phyloP scores from a whole-genome alignment of 2,888 invertebrate genomes.

The Caprella mutica region DNA sequence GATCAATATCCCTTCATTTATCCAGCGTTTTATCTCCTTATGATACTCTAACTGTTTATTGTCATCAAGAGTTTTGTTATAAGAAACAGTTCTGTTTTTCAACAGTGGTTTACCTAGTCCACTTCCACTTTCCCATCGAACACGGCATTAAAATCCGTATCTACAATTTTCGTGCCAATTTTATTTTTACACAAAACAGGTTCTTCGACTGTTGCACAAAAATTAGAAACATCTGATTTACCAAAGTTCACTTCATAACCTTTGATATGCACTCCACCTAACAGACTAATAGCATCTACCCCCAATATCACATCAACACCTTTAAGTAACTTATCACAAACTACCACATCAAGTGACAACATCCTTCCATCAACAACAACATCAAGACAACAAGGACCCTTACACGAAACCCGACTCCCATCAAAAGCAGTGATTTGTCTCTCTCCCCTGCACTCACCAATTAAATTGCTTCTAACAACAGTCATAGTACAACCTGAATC shows the following conservation, averaged over 20 bases:
- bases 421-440: slow-evolving; percentile 4
- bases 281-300: background rate
- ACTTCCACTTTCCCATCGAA: slow-evolving; percentile 4
- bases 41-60: background rate
- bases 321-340: background rate
- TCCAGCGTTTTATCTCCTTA: background rate
- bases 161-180: background rate
- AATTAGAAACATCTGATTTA: no score
- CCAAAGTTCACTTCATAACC: background rate
- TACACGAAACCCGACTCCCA: background rate
- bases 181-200: background rate
- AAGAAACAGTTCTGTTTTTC: background rate
- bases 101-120: slow-evolving; percentile 1
- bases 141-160: background rate
- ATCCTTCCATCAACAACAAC: background rate
- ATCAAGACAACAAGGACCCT: background rate
- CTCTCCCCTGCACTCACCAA: background rate
- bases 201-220: background rate
- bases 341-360: background rate
- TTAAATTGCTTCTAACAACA: background rate
- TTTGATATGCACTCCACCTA: background rate
- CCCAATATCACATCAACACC: background rate
- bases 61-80: background rate
- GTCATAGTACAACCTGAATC: slow-evolving; percentile 8
- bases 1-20: slow-evolving; percentile 1